Conservation (phyloP, 2,113 vertebrate genomes). For the Leuciscus idus region DNA sequence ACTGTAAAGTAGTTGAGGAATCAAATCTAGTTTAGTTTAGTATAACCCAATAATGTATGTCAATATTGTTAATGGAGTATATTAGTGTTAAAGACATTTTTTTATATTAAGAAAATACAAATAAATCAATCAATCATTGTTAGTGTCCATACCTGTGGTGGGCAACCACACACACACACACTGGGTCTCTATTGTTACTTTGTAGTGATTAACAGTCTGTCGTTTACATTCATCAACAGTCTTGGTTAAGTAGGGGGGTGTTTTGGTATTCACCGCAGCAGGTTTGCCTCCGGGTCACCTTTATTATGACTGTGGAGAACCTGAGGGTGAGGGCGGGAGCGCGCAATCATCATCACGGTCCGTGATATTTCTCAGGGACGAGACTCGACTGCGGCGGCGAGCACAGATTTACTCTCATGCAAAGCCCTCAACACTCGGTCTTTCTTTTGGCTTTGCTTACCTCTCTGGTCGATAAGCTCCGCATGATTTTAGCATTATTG, state of each 20-base stretch:
- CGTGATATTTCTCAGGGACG: constrained; percentile 25
- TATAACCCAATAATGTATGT: too few species aligned
- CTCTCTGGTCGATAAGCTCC: background rate
- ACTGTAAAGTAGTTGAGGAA: background rate
- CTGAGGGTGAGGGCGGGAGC: constrained; percentile 37
- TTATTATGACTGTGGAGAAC: constrained; percentile 35
- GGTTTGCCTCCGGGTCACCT: constrained; percentile 37
- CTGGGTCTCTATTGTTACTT: background rate
- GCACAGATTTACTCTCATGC: constrained; percentile 18
- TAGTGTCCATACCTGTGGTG: background rate
- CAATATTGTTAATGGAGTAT: background rate
- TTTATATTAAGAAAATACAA: background rate
- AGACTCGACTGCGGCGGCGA: constrained; percentile 22
- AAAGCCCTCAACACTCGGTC: constrained; percentile 27
- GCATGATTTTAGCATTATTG: constrained; percentile 2
- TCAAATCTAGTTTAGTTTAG: background rate
- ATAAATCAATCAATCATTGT: background rate
- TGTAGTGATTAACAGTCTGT: background rate
- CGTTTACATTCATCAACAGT: constrained; percentile 23
- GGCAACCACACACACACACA: background rate
- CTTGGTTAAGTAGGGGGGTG: constrained; percentile 1
- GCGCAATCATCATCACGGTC: constrained; percentile 18
- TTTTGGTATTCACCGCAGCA: constrained; percentile 14
- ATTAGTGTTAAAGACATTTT: too few species aligned
- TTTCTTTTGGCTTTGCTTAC: constrained; percentile 8